Conservation (phyloP, 2,888 invertebrate genomes). For the Microctonus hyperodae region DNA sequence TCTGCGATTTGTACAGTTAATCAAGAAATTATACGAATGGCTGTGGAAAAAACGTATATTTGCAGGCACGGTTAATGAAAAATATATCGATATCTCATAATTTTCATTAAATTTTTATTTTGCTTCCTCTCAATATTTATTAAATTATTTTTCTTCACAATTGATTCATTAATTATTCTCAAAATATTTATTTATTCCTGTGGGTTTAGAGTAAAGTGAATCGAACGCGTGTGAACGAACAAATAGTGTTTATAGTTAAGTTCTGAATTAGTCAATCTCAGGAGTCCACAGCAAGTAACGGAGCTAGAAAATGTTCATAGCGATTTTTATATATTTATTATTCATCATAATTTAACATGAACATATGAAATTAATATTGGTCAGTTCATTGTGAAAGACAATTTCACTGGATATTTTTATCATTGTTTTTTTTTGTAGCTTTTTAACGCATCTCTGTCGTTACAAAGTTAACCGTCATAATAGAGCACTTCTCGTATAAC, state of each 20-base stretch:
- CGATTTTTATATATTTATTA: not conserved
- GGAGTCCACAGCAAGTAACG: not conserved
- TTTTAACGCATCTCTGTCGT: constrained; percentile 8
- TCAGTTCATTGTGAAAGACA: no score
- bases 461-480: no score
- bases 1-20: not conserved
- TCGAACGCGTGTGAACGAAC: not conserved
- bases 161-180: not conserved
- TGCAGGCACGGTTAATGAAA: not conserved
- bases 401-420: not conserved
- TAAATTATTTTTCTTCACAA: not conserved
- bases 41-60: not conserved
- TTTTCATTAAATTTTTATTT: not conserved
- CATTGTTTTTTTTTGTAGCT: not conserved
- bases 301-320: not conserved
- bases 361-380: not conserved
- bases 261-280: not conserved
- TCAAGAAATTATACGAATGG: not conserved
- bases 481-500: no score
- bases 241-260: constrained; percentile 1
- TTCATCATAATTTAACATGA: no score
- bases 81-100: not conserved
- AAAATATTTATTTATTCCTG: not conserved
- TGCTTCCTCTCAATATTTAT: not conserved
- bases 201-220: not conserved